Conservation (phyloP, 2,113 vertebrate species). For the Sturnira hondurensis region DNA sequence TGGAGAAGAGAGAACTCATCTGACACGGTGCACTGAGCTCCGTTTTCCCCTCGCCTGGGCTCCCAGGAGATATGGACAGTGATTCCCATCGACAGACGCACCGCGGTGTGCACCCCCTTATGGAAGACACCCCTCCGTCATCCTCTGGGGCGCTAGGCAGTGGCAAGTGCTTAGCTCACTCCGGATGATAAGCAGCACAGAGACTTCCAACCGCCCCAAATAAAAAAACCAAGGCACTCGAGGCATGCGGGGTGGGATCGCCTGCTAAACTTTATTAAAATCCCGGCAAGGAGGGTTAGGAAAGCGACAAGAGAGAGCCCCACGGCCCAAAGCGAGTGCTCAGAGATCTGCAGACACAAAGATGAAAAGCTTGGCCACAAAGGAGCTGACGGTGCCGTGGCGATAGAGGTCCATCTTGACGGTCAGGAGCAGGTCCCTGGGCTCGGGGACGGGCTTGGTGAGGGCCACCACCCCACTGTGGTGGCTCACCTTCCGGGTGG, state of each 20-base stretch:
- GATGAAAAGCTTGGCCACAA: constrained; percentile 92
- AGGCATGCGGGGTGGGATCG: constrained; percentile 58
- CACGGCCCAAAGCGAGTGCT: constrained; percentile 62
- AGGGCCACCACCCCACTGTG: constrained; percentile 91
- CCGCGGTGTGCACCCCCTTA: rapidly evolving
- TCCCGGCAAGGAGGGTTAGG: not conserved
- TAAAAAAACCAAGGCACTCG: constrained; percentile 55
- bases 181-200: not conserved
- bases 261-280: constrained; percentile 79
- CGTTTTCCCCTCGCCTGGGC: rapidly evolving
- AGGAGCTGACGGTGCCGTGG: constrained; percentile 86
- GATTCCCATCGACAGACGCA: not conserved
- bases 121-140: rapidly evolving
- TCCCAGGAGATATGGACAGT: rapidly evolving
- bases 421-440: constrained; percentile 92
- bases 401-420: constrained; percentile 91
- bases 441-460: constrained; percentile 84
- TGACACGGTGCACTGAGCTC: rapidly evolving
- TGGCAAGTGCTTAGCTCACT: not conserved
- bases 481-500: constrained; percentile 82
- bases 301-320: constrained; percentile 46
- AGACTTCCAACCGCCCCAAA: not conserved
- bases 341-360: constrained; percentile 91
- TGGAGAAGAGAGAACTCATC: not conserved
- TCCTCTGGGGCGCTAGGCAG: rapidly evolving